Evolutionary conservation across 2,797 vertebrate genomes (phyloP).

Genomic region (Chloroceryle amazona): DNA sequence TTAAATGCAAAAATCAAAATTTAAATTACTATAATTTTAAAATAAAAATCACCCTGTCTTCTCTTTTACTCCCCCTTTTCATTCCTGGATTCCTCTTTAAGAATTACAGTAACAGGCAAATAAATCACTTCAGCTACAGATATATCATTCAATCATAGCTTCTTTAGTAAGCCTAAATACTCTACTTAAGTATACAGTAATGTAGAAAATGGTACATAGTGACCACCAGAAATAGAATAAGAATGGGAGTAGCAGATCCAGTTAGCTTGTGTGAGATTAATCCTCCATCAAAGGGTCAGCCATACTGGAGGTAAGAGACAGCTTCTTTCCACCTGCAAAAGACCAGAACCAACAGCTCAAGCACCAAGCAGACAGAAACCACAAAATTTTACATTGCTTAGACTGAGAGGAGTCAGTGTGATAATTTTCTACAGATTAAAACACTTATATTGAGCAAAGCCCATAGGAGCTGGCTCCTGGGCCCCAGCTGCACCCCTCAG

Average conservation of each 20-base stretch:
- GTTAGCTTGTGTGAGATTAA: neutral
- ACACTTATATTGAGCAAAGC: neutral
- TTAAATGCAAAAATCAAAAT: neutral
- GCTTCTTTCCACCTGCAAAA: neutral
- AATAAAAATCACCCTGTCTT: neutral
- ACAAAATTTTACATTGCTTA: neutral
- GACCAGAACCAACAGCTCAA: neutral
- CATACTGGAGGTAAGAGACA: fast-evolving
- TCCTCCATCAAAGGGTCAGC: neutral
- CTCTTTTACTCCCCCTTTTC: neutral
- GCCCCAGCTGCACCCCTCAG: neutral
- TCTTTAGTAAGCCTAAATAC: neutral
- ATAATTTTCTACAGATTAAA: neutral
- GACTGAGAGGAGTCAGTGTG: fast-evolving
- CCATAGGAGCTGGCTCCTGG: neutral
- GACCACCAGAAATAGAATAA: neutral
- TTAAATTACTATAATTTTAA: neutral
- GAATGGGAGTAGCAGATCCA: neutral
- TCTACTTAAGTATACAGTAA: neutral
- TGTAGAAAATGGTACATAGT: neutral
- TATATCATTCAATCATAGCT: neutral
- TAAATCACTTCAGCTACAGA: neutral
- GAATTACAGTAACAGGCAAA: neutral
- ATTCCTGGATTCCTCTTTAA: neutral
- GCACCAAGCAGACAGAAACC: neutral